Percentiles rank a stretch among this genome's conserved stretches.
phyloP scores from a whole-genome alignment of 2,797 vertebrate genomes.

The Catostomus latipinnis region DNA sequence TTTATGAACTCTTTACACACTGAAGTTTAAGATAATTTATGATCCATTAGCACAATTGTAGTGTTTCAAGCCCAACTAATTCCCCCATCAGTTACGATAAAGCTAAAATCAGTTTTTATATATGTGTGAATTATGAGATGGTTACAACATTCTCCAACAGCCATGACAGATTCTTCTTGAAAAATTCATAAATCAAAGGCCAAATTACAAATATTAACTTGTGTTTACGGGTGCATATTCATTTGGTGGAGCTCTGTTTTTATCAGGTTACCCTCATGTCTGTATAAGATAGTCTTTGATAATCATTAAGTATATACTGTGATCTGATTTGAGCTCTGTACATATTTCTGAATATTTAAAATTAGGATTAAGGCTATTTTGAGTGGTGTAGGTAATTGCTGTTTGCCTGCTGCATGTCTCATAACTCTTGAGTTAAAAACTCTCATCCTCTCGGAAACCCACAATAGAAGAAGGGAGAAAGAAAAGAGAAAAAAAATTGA shows the following conservation, averaged over 20 bases:
- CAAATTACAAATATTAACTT: slow-evolving; percentile 10
- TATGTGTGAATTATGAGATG: background rate
- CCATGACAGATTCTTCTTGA: background rate
- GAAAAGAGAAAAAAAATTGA: slow-evolving; percentile 19
- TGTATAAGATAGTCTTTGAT: slow-evolving; percentile 25
- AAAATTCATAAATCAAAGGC: slow-evolving; percentile 4
- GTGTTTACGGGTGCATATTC: slow-evolving; percentile 8
- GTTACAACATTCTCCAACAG: background rate
- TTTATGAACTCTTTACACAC: background rate
- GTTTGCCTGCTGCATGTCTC: slow-evolving; percentile 43
- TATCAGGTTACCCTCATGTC: slow-evolving; percentile 8
- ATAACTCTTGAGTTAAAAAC: slow-evolving; percentile 54
- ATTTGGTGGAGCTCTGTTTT: slow-evolving; percentile 15
- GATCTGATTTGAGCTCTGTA: background rate
- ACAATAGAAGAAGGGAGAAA: slow-evolving; percentile 53
- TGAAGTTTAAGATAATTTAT: background rate
- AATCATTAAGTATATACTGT: background rate
- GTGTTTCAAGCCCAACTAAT: background rate
- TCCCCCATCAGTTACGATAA: background rate
- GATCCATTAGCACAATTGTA: background rate
- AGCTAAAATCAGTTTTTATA: background rate
- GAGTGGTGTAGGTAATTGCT: slow-evolving; percentile 27
- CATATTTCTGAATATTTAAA: slow-evolving; percentile 15
- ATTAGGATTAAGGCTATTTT: slow-evolving; percentile 36
- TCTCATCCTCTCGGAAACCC: slow-evolving; percentile 43